Base-by-base conservation (phyloP, 2,113 vertebrate genomes). In the Macheiramphus alcinus region DNA sequence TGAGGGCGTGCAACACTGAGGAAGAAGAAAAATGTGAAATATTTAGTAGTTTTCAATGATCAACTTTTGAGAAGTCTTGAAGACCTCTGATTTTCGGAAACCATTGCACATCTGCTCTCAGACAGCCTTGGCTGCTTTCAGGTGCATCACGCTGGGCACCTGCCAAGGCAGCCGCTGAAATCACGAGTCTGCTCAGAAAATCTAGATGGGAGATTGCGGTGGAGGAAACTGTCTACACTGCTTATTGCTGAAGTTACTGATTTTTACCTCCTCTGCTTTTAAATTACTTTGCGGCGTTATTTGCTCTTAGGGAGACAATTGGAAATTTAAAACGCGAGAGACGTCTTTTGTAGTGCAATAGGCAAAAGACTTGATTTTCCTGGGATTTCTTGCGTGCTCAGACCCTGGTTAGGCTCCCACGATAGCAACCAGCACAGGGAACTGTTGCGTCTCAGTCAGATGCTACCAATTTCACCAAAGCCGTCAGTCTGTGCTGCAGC, bases 121-220 rank as follows among this genome's bases (percentile, higher is more conserved):
- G 93, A 20, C 86, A 84, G 47, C 29, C 85, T 73, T 73, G 85
- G 36, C 93, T 96, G 78, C 93, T 91, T 75, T 94, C 74, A 75
- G 88, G 72, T 14, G 2, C 73, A 72, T 43, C 65, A n/a, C 0
- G 3, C 83, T 96, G 88, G 93, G 73, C 73, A 82, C 70, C 80
- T 75, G 88, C 86, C 92, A 93, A 84, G 45, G 65, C 75, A 90
- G 74, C 72, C 6, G 22, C 88, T 68, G 68, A 85, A 94, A 81
- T 79, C 82, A 59, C 10, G 7, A 48, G 55, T 74, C 88, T 88
- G 63, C 80, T 91, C 10, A 5, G 78, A 81, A 95, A 80, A 89
- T 71, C 45, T 27, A 87, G 86, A 89, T 80, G 65, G 31, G 62
- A 96, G 89, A 84, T 58, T n/a, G 66, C 1, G 38, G 45, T 72